Base-by-base conservation (phyloP, 2,888 invertebrate species). In the Trichopoda pennipes region DNA sequence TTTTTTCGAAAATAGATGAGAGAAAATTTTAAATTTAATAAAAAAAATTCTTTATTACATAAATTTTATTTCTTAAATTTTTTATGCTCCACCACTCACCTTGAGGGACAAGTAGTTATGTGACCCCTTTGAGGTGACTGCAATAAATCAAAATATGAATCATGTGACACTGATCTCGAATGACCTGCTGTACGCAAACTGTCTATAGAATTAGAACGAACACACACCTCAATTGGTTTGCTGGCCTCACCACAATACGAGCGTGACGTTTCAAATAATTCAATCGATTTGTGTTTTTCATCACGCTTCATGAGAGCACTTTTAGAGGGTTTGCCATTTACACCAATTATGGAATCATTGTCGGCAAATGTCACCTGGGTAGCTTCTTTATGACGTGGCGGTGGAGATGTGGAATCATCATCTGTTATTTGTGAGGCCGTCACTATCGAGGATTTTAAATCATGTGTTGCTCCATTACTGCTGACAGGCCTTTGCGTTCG, bases 91-190 rank as follows among this genome's bases (percentile, higher is more conserved):
- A 17, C 6, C 16, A 76, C 82, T 75, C 55, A 86, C 86, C 94
- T 90, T 17, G 91, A 91, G 4, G 91, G 90, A 76, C 91, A 91
- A 16, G 91, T 90, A 68, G 90, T 90, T 84, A 88, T 84, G 61
- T 89, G 88, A 4, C 89, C 90, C 12, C 91, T 87, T 68, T 91
- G 90, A 32, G 92, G 90, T 16, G 92, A 92, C 81, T 92, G 91
- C 70, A 92, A 81, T 83, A 91, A 85, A 88, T 97, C 97, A 92
- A 98, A 98, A 92, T 98, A 98, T 0, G 97, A 98, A 90, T 98
- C 98, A 91, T 98, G 97, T 0, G 97, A 97, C 0, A 97, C 96
- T 0, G 97, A 97, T 61, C 95, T 88, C n/a, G 92, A 91, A 56
- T 91, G 91, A 0, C 91, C 92, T 1, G 88, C 87, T 0, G 91